Conservation (phyloP, 2,888 invertebrate genomes). For the Dioctria linearis region DNA sequence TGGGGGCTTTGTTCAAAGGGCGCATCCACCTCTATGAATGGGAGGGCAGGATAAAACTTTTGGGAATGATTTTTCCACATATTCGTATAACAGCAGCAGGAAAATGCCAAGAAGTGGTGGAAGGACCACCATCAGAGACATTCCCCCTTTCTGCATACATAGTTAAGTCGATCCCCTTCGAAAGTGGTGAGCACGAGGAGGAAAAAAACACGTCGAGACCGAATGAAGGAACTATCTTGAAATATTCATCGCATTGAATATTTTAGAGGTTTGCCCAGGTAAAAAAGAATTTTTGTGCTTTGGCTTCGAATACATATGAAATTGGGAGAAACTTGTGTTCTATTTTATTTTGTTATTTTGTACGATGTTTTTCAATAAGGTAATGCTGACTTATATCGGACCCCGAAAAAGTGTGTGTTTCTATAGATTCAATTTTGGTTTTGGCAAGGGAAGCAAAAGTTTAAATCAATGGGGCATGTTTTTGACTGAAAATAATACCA, state of each 20-base stretch:
- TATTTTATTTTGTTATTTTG: constrained; percentile 4
- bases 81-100: constrained; percentile 18
- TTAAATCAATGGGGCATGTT: background rate
- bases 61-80: constrained; percentile 51
- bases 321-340: background rate
- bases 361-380: constrained; percentile 22
- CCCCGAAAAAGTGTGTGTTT: background rate
- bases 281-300: constrained; percentile 45
- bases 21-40: constrained; percentile 35
- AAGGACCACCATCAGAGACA: constrained; percentile 32
- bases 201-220: constrained; percentile 36
- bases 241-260: constrained; percentile 55
- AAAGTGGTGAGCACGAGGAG: background rate
- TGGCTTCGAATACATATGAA: constrained; percentile 38
- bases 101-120: constrained; percentile 15
- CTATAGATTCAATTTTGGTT: constrained; percentile 7
- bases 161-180: constrained; percentile 20
- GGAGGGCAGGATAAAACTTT: constrained; percentile 28
- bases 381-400: constrained; percentile 32
- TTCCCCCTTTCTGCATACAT: constrained; percentile 11
- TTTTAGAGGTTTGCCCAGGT: constrained; percentile 52
- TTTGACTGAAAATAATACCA: too few species aligned
- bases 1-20: constrained; percentile 50
- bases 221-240: constrained; percentile 51
- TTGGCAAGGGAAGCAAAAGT: background rate